phyloP scores from a whole-genome alignment of 2,113 vertebrate genomes.

The Serilophus lunatus region DNA sequence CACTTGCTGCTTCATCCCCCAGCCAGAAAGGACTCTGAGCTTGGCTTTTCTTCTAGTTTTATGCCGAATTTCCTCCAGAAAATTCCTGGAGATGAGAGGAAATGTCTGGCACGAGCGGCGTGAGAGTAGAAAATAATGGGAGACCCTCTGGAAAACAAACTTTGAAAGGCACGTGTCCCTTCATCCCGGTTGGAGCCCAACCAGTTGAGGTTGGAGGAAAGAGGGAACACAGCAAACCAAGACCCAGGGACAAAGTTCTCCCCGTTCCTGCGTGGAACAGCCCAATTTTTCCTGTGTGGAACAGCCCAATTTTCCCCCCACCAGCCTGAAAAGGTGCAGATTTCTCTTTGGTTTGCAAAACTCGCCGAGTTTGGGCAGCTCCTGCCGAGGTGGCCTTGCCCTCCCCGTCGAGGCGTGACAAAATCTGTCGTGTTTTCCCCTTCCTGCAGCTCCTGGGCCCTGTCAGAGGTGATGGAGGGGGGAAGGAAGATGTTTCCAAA shows the following conservation, averaged over 20 bases:
- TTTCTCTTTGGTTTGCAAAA: background rate
- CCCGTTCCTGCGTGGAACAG: fast-evolving
- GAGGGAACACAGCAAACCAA: fast-evolving
- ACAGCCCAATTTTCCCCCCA: no score
- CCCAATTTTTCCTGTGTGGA: fast-evolving
- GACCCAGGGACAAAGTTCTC: background rate
- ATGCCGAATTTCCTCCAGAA: background rate
- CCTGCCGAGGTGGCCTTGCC: fast-evolving
- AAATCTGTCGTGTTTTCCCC: fast-evolving
- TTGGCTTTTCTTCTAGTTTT: background rate
- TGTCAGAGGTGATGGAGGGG: background rate
- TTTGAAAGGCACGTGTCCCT: fast-evolving
- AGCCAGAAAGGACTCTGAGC: fast-evolving
- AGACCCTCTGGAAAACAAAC: background rate
- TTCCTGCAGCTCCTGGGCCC: background rate
- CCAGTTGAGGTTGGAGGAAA: fast-evolving
- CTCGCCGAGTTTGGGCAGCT: background rate
- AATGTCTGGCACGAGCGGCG: fast-evolving
- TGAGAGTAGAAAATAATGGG: background rate
- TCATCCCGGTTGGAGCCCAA: fast-evolving
- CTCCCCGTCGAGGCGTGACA: fast-evolving
- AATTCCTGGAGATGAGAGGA: background rate
- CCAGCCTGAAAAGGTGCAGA: fast-evolving
- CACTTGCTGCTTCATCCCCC: fast-evolving
- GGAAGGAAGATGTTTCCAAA: background rate